Evolutionary conservation across 1,140 invertebrate species (phyloP), one percentile per base, ranked within the genome.

Genomic region (Panagrolaimus sp.): DNA sequence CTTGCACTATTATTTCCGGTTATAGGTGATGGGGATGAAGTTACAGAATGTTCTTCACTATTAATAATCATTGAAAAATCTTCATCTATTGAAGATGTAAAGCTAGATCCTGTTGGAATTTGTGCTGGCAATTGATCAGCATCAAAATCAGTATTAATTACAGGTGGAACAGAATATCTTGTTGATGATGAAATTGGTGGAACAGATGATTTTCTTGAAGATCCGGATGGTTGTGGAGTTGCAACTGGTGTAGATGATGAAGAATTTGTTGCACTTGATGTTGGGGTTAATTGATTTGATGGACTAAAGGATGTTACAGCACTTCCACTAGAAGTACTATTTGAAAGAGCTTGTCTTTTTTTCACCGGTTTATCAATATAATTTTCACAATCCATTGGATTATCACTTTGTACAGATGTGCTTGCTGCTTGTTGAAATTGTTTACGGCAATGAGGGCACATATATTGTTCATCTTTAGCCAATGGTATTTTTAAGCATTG

Each of bases 101-200:
- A 57, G 16, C 51, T 57, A 20, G 51, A 57, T n/a, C 51, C 51
- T 2, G 51, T 57, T 11, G 51, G 51, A 25, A 57, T 25, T 27
- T 57, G 51, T 20, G 51, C 51, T 14, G 51, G 51, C 8, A 57
- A 13, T 8, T 20, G 20, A n/a, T 57, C 51, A 20, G 13, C 27
- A 25, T 57, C 51, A 57, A 57, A 16, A 23, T 57, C 51, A 11
- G 51, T 57, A 57, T 57, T 57, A 57, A 57, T 57, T 27, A 57
- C 51, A 20, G 51, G 51, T 25, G 51, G 51, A 11, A 20, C 27
- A 27, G 14, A 57, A 57, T 57, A 57, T 57, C 27, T 57, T 25
- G 51, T 57, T 27, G 31, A 38, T 38, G 31, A 38, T 38, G 2
- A n/a, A n/a, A n/a, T 7, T 2, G 51, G 51, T 27, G 51, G 51